Conservation (phyloP, 2,888 invertebrate genomes). For the Eutolmus rufibarbis region DNA sequence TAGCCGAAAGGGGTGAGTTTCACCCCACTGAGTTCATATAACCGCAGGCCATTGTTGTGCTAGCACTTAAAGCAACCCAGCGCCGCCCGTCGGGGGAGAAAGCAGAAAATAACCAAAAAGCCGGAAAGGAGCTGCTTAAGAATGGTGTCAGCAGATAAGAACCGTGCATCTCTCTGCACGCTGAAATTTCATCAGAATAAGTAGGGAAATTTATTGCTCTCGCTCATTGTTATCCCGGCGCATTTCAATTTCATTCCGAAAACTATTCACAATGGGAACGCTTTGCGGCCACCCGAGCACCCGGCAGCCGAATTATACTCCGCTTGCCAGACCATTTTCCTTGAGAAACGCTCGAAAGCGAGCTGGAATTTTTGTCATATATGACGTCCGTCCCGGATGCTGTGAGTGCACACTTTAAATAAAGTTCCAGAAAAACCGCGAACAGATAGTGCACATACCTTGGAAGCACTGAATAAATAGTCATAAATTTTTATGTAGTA, state of each 20-base stretch:
- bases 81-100: neutral
- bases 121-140: neutral
- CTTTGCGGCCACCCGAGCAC: neutral
- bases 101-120: neutral
- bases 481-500: neutral
- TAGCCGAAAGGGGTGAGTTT: neutral
- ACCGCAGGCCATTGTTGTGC: neutral
- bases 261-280: neutral
- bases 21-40: neutral
- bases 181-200: slow-evolving; percentile 24
- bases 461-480: neutral
- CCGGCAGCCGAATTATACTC: neutral
- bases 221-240: slow-evolving; percentile 31
- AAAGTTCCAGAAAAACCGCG: neutral
- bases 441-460: neutral
- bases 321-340: neutral
- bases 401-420: neutral
- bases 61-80: neutral
- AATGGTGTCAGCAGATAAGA: slow-evolving; percentile 24
- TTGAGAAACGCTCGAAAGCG: neutral
- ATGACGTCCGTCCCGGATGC: neutral
- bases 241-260: slow-evolving; percentile 34
- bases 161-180: neutral
- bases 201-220: slow-evolving; percentile 29
- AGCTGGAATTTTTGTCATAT: neutral